Percentiles rank a stretch among this genome's conserved stretches.
Conservation (phyloP, 2,888 invertebrate genomes). For the Diplolepis rosae region DNA sequence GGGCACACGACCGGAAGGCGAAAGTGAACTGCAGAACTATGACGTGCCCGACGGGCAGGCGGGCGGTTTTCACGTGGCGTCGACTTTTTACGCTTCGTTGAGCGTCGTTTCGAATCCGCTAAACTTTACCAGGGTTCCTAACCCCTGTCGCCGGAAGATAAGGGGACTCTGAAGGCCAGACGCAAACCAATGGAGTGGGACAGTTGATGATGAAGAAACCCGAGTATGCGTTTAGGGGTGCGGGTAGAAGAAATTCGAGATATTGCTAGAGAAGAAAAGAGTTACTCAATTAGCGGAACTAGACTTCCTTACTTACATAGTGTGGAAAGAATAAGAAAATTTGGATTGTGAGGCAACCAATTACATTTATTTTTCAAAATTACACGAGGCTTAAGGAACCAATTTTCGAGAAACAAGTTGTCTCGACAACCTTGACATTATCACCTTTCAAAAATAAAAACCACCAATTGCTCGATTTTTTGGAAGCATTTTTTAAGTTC, state of each 20-base stretch:
- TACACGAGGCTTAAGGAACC: too few species aligned
- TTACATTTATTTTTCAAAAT: too few species aligned
- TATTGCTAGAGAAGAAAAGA: conserved; percentile 20
- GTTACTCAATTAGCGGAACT: too few species aligned
- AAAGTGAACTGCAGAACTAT: conserved; percentile 26
- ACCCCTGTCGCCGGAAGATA: conserved; percentile 36
- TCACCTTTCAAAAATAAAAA: too few species aligned
- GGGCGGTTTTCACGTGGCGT: conserved; percentile 39
- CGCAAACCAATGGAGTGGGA: not conserved
- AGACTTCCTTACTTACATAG: too few species aligned
- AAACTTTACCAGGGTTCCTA: conserved; percentile 33
- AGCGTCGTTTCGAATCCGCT: conserved; percentile 37
- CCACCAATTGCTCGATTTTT: too few species aligned
- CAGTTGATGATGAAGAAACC: not conserved
- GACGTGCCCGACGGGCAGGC: conserved; percentile 2
- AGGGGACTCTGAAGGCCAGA: conserved; percentile 24
- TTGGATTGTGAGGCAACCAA: too few species aligned
- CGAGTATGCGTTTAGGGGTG: conserved; percentile 1
- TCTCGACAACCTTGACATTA: too few species aligned
- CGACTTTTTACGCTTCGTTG: conserved; percentile 44
- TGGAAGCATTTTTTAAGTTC: too few species aligned
- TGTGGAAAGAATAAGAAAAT: too few species aligned
- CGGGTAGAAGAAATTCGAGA: conserved; percentile 19
- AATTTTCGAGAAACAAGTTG: too few species aligned
- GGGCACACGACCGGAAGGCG: conserved; percentile 21